These are phyloP conservation scores for Vannuccia rotundouncinata DNA, from an alignment of 2,888 invertebrate species.

Conservation along the genomic window DNA sequence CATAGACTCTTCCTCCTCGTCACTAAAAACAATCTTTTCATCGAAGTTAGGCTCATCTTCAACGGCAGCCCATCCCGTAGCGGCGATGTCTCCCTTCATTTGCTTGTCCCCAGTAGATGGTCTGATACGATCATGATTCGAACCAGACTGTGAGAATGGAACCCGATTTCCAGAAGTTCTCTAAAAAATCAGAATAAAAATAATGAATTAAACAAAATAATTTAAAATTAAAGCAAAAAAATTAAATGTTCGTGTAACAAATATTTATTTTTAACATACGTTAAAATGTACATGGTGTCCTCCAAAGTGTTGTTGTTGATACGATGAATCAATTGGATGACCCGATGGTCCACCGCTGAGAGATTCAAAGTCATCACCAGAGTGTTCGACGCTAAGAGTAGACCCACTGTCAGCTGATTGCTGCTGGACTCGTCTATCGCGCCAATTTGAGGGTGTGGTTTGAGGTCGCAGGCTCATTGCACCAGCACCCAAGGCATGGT, in stretches of 20 bases:
- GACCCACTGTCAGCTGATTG: not conserved
- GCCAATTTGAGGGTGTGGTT: not conserved
- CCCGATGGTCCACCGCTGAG: not conserved
- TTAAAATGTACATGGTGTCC: too few relatives aligned
- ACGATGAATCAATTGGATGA: too few relatives aligned
- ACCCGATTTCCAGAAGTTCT: not conserved
- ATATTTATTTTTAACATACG: too few relatives aligned
- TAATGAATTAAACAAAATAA: too few relatives aligned
- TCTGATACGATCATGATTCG: not conserved
- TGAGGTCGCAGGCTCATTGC: not conserved
- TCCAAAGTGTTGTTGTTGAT: too few relatives aligned
- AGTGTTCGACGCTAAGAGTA: not conserved
- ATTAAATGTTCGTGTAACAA: too few relatives aligned
- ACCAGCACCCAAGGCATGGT: not conserved
- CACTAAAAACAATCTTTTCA: constrained; percentile 18
- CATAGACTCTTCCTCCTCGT: not conserved
- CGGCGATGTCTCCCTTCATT: constrained; percentile 35
- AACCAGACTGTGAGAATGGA: not conserved
- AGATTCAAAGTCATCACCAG: not conserved
- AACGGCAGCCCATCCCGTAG: constrained; percentile 36
- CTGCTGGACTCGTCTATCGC: not conserved
- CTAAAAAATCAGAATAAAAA: too few relatives aligned
- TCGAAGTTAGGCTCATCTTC: constrained; percentile 36
- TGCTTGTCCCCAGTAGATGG: not conserved
- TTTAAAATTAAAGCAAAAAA: too few relatives aligned